Conservation (phyloP, 2,113 vertebrate genomes). For the Atractosteus spatula region DNA sequence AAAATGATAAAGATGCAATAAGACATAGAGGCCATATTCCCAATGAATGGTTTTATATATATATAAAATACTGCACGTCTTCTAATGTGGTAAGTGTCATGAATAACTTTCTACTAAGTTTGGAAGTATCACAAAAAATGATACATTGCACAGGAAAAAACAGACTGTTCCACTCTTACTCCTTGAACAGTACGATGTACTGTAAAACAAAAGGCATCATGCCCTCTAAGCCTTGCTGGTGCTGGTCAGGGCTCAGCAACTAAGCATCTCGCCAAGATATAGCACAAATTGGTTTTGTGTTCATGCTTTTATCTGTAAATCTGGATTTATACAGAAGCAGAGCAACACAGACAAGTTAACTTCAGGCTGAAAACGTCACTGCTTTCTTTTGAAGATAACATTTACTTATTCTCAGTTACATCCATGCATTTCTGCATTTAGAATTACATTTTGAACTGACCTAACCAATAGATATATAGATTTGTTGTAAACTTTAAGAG, state of each 20-base stretch:
- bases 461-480: too few species aligned
- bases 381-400: not conserved
- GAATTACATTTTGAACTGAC: too few species aligned
- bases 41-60: too few species aligned
- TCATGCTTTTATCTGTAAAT: not conserved
- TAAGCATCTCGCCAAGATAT: conserved; percentile 7
- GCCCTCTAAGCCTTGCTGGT: not conserved
- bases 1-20: too few species aligned
- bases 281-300: not conserved
- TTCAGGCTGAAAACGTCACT: not conserved
- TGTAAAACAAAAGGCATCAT: conserved; percentile 1
- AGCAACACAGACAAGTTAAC: not conserved
- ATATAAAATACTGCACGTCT: too few species aligned
- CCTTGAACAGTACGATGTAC: not conserved
- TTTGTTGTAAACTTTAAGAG: too few species aligned
- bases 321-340: not conserved
- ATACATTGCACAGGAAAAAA: not conserved
- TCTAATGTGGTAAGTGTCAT: conserved; percentile 15
- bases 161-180: conserved; percentile 5
- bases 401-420: too few species aligned
- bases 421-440: too few species aligned
- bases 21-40: too few species aligned
- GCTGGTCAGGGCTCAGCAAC: not conserved
- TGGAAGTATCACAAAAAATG: conserved; percentile 8
- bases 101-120: conserved; percentile 13